Evolutionary conservation across 2,888 invertebrate genomes (phyloP), one percentile per base, ranked within the genome.

Genomic region (Carcina quercana): DNA sequence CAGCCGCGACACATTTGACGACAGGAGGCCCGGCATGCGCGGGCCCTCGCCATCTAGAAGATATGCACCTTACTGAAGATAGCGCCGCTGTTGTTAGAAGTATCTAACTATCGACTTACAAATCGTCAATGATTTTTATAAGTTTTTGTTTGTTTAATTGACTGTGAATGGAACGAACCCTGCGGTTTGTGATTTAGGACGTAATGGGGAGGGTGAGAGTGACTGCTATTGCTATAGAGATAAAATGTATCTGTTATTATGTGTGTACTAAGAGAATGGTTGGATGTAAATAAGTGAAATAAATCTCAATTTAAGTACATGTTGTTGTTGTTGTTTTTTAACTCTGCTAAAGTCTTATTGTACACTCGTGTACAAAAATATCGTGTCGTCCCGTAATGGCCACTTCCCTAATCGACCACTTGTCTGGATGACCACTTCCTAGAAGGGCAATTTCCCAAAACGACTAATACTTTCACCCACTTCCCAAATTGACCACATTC

Each of bases 1-100:
- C 72, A 94, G 93, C 79, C 87, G 94, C 50, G 94, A 94, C 80
- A 91, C 93, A 28, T 94, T 94, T 76, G 94, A 94, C 79, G 94
- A 94, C 61, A 89, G 94, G 74, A 90, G 91, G 91, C 90, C 90
- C 46, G 89, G 89, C 42, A 88, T 92, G 86, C 89, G 94, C 53
- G 93, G 93, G 59, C 91, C 92, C 25, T 93, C 93, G 37, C 93
- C 94, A 39, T 90, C 93, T 50, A 89, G 93, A 76, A 89, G 94
- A 79, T 94, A 93, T 80, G 93, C 94, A 70, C 94, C 94, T 47
- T 94, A 94, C 85, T 94, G 86, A 54, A 25, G 24, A 14, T 10
- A 42, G 45, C 50, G 49, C 53, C 43, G 50, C 46, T 42, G 42
- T 45, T 54, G 53, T 37, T 24, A 11, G 20, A 1, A n/a, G n/a